Conservation (phyloP, 2,113 vertebrate species). For the Syngnathus scovelli region DNA sequence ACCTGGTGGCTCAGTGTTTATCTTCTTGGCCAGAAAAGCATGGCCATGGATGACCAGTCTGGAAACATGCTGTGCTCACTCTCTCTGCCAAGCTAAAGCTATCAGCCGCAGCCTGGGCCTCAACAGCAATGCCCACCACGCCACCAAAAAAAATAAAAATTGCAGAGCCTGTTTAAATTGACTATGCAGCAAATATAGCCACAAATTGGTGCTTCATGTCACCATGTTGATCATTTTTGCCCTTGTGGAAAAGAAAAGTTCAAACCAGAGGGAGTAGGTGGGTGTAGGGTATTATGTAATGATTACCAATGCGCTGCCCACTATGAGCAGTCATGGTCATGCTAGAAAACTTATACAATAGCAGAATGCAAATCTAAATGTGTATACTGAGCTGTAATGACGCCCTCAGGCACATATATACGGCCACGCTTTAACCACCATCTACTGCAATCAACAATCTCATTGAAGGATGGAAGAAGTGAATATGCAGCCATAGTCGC, state of each 20-base stretch:
- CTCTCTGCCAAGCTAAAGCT: constrained; percentile 26
- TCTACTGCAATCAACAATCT: constrained; percentile 18
- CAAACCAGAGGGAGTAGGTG: constrained; percentile 6
- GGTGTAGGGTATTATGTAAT: constrained; percentile 5
- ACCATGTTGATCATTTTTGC: background rate
- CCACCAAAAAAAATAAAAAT: background rate
- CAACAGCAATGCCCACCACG: constrained; percentile 15
- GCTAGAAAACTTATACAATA: constrained; percentile 16
- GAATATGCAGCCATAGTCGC: constrained; percentile 12
- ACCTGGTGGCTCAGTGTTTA: constrained; percentile 29
- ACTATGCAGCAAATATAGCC: background rate
- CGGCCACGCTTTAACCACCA: constrained; percentile 10
- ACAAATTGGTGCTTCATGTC: background rate
- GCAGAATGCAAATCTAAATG: constrained; percentile 13
- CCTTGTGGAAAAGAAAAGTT: constrained; percentile 7
- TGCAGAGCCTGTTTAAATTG: background rate
- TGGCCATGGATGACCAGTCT: constrained; percentile 25
- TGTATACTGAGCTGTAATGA: constrained; percentile 10
- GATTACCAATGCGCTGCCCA: constrained; percentile 9
- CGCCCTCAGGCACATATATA: constrained; percentile 8
- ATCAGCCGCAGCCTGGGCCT: constrained; percentile 12
- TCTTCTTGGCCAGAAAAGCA: constrained; percentile 21
- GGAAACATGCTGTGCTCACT: constrained; percentile 21
- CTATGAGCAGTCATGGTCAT: background rate
- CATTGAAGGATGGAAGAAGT: constrained; percentile 1